Conservation (phyloP, 2,113 vertebrate species). For the Gyps fulvus region DNA sequence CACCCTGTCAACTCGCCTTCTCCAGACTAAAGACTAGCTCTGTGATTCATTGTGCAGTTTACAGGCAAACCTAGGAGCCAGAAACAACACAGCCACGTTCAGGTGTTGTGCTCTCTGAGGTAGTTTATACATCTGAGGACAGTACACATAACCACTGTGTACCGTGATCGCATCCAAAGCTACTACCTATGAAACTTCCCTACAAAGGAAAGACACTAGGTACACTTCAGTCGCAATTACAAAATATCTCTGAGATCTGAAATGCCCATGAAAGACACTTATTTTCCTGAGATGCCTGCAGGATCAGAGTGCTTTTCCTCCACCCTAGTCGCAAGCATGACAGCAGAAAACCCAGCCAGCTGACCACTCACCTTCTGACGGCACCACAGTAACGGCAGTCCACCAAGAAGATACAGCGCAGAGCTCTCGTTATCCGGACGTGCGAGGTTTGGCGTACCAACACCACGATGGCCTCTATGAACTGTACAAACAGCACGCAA, state of each 20-base stretch:
- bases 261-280: neutral
- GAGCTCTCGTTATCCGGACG: constrained; percentile 90
- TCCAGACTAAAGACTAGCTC: neutral
- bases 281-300: neutral
- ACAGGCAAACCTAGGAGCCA: neutral
- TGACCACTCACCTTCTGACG: constrained; percentile 82
- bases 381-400: constrained; percentile 97
- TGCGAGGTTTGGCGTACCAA: constrained; percentile 93
- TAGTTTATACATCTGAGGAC: neutral
- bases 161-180: neutral
- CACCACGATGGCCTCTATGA: constrained; percentile 94
- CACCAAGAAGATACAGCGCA: constrained; percentile 95
- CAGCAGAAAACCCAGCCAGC: neutral
- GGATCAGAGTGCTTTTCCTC: neutral
- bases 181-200: neutral
- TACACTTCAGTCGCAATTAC: rapidly evolving
- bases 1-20: neutral
- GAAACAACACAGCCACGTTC: neutral
- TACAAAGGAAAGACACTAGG: rapidly evolving
- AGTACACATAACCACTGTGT: neutral
- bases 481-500: constrained; percentile 89
- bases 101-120: neutral
- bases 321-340: neutral
- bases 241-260: neutral
- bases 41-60: neutral